A percentile compares a stretch with the other conserved stretches of the same genome.
Conservation (phyloP, 2,113 vertebrate species). For the Rhynchopsitta pachyrhyncha region DNA sequence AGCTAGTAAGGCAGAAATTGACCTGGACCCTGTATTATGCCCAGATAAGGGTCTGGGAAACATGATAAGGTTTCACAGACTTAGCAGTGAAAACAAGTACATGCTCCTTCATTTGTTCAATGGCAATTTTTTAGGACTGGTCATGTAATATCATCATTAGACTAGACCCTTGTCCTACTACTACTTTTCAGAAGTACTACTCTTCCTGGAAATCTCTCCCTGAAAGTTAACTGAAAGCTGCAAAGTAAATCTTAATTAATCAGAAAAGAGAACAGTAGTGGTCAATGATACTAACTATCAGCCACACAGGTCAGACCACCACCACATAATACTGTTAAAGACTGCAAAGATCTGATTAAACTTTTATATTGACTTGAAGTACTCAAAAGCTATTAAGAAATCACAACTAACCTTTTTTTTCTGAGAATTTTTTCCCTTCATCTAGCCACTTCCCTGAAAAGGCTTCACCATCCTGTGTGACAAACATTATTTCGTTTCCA, state of each 20-base stretch:
- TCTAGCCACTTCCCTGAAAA: slow-evolving; percentile 91
- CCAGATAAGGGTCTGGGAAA: background rate
- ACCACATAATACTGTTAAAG: background rate
- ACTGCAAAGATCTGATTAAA: background rate
- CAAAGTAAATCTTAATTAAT: background rate
- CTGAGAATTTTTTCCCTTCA: slow-evolving; percentile 82
- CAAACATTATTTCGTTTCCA: slow-evolving; percentile 88
- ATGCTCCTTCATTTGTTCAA: background rate
- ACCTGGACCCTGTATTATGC: background rate
- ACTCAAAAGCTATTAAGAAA: background rate
- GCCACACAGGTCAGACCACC: background rate
- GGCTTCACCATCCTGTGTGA: slow-evolving; percentile 93
- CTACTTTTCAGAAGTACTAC: background rate
- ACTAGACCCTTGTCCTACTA: background rate
- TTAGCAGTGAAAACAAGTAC: background rate
- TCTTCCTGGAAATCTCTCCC: background rate
- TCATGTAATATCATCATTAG: background rate
- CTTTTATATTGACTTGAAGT: background rate
- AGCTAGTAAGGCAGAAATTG: background rate
- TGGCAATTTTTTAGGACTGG: background rate
- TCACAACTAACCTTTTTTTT: slow-evolving; percentile 87
- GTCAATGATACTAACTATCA: background rate
- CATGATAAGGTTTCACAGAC: background rate
- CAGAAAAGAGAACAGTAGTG: background rate
- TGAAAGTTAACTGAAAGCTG: background rate